Conservation (phyloP, 2,113 vertebrate genomes). For the Suricata suricatta region DNA sequence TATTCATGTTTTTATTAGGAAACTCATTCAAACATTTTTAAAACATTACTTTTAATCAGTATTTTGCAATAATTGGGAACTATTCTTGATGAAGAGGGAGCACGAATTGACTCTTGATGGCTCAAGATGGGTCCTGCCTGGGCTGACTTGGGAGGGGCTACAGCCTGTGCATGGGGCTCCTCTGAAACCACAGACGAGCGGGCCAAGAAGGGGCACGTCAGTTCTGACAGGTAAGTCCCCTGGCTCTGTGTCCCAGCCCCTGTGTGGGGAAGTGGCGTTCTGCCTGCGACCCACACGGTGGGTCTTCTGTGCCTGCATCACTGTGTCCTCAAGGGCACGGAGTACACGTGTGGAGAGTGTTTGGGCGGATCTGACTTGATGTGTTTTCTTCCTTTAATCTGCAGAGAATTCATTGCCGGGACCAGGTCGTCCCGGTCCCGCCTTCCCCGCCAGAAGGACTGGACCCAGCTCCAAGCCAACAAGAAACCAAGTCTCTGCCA, state of each 20-base stretch:
- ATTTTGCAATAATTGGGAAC: not conserved
- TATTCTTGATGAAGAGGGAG: not conserved
- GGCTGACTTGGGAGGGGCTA: not conserved
- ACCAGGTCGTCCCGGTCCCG: too few species aligned
- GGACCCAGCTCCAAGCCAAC: not conserved
- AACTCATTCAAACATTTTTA: not conserved
- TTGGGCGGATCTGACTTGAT: not conserved
- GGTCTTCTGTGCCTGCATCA: not conserved
- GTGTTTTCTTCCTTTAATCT: not conserved
- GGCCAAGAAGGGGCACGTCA: not conserved
- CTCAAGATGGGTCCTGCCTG: rapidly evolving
- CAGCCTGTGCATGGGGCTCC: not conserved
- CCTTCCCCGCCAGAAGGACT: not conserved
- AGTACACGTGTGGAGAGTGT: rapidly evolving
- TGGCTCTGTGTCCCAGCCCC: not conserved
- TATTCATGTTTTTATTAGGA: not conserved
- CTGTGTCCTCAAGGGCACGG: not conserved
- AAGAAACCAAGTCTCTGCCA: too few species aligned
- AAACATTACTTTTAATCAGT: not conserved
- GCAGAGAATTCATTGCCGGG: not conserved
- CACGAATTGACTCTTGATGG: not conserved
- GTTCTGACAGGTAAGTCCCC: not conserved
- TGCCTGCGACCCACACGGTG: not conserved
- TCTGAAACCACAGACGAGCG: not conserved
- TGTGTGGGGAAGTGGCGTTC: not conserved